These are phyloP conservation scores for Orientallactaga bullata DNA, from an alignment of 2,113 vertebrate genomes.

Conservation along the genomic window DNA sequence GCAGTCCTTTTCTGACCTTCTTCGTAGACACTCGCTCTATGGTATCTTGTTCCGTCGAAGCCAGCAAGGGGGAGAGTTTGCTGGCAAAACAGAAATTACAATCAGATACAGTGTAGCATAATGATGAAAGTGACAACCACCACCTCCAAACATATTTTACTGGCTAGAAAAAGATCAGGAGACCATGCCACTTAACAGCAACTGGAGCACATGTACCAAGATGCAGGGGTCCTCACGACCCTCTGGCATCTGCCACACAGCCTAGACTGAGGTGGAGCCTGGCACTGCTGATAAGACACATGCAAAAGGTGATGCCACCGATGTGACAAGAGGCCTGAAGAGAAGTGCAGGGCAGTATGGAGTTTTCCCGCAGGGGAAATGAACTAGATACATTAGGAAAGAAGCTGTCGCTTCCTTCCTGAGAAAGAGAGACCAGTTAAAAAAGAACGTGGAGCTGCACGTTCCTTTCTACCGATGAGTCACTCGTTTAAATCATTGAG, in stretches of 20 bases:
- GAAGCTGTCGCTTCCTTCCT: not conserved
- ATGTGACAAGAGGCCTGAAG: not conserved
- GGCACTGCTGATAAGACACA: not conserved
- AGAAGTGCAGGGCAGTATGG: not conserved
- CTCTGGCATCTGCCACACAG: not conserved
- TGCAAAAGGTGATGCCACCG: not conserved
- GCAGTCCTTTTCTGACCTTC: not conserved
- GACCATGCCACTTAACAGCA: not conserved
- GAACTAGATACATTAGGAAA: not conserved
- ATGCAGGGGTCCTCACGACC: not conserved
- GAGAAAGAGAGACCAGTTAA: constrained; percentile 15
- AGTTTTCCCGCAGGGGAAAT: not conserved
- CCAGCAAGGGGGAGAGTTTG: not conserved
- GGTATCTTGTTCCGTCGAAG: not conserved
- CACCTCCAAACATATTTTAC: not conserved
- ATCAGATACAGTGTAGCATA: too few species aligned
- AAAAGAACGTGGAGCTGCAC: not conserved
- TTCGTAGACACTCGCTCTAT: not conserved
- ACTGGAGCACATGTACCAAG: too few species aligned
- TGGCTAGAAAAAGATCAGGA: not conserved
- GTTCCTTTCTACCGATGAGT: constrained; percentile 46
- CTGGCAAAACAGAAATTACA: not conserved
- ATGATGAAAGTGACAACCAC: not conserved
- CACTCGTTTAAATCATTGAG: constrained; percentile 48
- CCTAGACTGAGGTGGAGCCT: not conserved